phyloP scores from a whole-genome alignment of 92 coral and sea anemone species.

The Zoanthus gigantus region DNA sequence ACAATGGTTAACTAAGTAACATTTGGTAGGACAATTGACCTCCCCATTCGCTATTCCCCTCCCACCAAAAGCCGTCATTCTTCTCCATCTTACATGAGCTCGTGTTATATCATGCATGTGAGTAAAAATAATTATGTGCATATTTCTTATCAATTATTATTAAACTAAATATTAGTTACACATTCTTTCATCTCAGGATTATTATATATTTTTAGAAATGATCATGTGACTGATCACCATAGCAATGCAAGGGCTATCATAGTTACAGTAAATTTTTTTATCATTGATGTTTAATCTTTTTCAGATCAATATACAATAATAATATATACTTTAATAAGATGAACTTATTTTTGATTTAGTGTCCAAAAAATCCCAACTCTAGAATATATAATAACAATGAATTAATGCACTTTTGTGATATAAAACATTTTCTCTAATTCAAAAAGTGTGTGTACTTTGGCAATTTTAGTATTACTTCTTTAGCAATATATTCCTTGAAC shows the following conservation, averaged over 20 bases:
- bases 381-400: not conserved
- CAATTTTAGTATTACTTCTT: not conserved
- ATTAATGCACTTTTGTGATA: not conserved
- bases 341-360: not conserved
- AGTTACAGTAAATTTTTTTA: not conserved
- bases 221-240: not conserved
- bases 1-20: conserved; percentile 49
- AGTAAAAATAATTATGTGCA: conserved; percentile 5
- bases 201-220: not conserved
- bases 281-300: not conserved
- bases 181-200: conserved; percentile 1
- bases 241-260: not conserved
- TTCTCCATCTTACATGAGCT: not conserved
- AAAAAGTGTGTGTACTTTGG: not conserved
- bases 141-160: conserved; percentile 3
- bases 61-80: not conserved
- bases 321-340: not conserved
- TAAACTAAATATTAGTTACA: conserved; percentile 4
- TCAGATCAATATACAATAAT: not conserved
- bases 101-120: conserved; percentile 1
- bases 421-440: not conserved
- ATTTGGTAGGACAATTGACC: conserved; percentile 8
- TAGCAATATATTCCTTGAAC: not conserved
- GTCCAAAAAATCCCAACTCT: not conserved
- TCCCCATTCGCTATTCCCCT: conserved; percentile 7